A percentile compares a stretch with the other conserved stretches of the same genome.
Conservation (phyloP, 2,888 invertebrate species). For the Tetragnatha montana region DNA sequence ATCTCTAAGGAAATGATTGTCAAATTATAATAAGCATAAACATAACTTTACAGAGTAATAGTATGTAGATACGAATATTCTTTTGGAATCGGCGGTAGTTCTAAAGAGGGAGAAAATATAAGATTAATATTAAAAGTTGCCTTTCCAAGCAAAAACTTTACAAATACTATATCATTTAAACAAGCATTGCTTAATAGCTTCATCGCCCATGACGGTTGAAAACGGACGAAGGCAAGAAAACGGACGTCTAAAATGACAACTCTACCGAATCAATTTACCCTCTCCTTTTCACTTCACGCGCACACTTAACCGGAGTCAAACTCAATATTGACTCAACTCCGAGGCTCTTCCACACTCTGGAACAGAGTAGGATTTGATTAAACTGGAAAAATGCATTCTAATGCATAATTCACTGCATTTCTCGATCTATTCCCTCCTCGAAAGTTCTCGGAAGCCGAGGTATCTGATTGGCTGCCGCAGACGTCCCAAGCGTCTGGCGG, state of each 20-base stretch:
- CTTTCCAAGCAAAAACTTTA: too few species aligned
- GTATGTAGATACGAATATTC: too few species aligned
- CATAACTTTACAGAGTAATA: too few species aligned
- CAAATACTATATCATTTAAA: too few species aligned
- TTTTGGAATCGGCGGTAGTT: too few species aligned
- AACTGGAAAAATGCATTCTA: slow-evolving; percentile 28
- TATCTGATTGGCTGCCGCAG: slow-evolving; percentile 8
- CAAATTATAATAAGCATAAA: too few species aligned
- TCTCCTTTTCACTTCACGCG: slow-evolving; percentile 5
- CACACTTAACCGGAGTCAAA: background rate
- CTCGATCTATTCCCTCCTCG: background rate
- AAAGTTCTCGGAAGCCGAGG: slow-evolving; percentile 7
- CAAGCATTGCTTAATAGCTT: too few species aligned
- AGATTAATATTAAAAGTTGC: too few species aligned
- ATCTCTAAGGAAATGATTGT: too few species aligned
- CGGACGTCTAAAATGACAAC: background rate
- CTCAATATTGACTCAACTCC: slow-evolving; percentile 9
- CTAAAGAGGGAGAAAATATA: too few species aligned
- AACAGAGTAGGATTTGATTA: slow-evolving; percentile 11
- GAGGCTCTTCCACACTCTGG: background rate
- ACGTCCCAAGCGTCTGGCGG: slow-evolving; percentile 2
- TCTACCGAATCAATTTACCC: background rate
- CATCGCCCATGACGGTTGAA: too few species aligned
- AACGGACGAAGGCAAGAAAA: too few species aligned
- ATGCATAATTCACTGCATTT: slow-evolving; percentile 25